Conservation (phyloP, 2,797 vertebrate genomes). For the Melanotaenia nigrans region DNA sequence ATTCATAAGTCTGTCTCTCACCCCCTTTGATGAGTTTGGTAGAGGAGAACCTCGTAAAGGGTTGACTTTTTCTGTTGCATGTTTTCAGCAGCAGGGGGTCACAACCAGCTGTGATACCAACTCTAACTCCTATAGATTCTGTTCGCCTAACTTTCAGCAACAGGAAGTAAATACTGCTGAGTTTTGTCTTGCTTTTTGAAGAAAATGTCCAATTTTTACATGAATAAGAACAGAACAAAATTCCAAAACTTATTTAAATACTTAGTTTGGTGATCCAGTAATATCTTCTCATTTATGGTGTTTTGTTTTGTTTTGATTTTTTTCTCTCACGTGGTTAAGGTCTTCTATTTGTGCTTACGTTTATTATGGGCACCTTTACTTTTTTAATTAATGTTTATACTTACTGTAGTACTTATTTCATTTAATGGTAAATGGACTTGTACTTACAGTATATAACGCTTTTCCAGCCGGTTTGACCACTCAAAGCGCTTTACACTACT, state of each 20-base stretch:
- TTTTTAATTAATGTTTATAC: neutral
- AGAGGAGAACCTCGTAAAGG: neutral
- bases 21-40: conserved; percentile 47
- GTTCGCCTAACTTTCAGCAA: too few species aligned
- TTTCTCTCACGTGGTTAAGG: neutral
- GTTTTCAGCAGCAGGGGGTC: neutral
- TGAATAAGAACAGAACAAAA: too few species aligned
- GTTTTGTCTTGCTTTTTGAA: neutral
- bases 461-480: too few species aligned
- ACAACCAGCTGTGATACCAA: neutral
- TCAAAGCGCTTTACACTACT: too few species aligned
- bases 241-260: too few species aligned
- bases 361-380: neutral
- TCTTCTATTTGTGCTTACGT: neutral
- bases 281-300: too few species aligned
- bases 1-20: conserved; percentile 34
- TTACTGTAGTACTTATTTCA: neutral
- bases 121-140: too few species aligned
- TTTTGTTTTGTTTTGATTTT: too few species aligned
- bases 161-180: too few species aligned
- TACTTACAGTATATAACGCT: too few species aligned
- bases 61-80: neutral
- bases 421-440: neutral
- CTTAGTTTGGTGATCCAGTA: too few species aligned
- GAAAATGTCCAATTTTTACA: neutral